Evolutionary conservation across 1,140 invertebrate species (phyloP).

Genomic region (Phortica variegata): DNA sequence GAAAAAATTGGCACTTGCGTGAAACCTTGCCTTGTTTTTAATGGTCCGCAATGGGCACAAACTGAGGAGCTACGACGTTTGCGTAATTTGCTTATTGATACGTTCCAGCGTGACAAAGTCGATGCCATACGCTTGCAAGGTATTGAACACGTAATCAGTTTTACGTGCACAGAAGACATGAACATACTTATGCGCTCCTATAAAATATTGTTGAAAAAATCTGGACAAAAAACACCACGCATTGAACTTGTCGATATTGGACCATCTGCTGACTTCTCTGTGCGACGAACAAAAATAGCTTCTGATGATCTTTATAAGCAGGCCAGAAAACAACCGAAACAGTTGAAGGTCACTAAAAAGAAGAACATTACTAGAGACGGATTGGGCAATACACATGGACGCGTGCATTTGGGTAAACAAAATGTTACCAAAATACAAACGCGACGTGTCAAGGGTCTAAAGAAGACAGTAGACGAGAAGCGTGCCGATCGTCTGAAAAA

Average conservation of each 20-base stretch:
- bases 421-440: conserved; percentile 85
- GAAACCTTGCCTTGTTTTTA: conserved; percentile 92
- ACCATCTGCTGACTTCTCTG: conserved; percentile 83
- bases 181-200: conserved; percentile 86
- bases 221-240: conserved; percentile 79
- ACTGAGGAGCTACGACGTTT: conserved; percentile 78
- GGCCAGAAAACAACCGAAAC: conserved; percentile 81
- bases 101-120: conserved; percentile 85
- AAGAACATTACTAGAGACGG: conserved; percentile 89
- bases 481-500: conserved; percentile 63
- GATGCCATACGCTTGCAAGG: conserved; percentile 84
- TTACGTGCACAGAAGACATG: conserved; percentile 77
- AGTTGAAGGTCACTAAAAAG: conserved; percentile 77
- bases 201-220: conserved; percentile 88
- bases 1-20: conserved; percentile 77
- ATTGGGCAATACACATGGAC: conserved; percentile 86
- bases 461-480: conserved; percentile 71
- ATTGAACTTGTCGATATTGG: conserved; percentile 83
- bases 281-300: conserved; percentile 85
- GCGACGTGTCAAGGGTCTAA: conserved; percentile 91
- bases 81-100: conserved; percentile 88
- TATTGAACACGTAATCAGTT: conserved; percentile 88
- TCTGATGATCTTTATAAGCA: conserved; percentile 88
- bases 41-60: conserved; percentile 88
- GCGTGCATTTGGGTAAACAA: conserved; percentile 91